phyloP scores from a whole-genome alignment of 2,113 vertebrate species.

The Barnardius zonarius region DNA sequence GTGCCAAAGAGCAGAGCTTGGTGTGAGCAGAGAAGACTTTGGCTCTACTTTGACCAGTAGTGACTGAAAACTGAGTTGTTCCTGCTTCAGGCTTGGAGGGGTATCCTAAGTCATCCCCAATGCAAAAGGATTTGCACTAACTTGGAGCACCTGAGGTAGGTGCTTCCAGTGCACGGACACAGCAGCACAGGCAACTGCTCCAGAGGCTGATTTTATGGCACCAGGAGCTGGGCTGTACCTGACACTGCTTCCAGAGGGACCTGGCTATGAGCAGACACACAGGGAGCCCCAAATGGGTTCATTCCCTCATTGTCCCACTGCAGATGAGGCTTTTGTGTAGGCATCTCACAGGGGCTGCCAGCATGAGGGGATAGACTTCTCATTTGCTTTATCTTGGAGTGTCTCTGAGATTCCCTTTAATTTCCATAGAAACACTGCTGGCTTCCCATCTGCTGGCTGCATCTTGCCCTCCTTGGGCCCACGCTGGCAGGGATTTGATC shows the following conservation, averaged over 20 bases:
- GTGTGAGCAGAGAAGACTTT: background rate
- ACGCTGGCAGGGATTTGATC: background rate
- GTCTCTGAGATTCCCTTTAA: background rate
- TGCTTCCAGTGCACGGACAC: background rate
- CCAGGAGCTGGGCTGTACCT: background rate
- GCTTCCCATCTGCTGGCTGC: background rate
- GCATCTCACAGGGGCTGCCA: background rate
- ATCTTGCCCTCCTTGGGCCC: background rate
- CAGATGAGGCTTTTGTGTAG: background rate
- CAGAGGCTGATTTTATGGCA: background rate
- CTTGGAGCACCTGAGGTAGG: background rate
- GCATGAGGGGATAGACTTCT: background rate
- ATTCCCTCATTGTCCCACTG: accelerated
- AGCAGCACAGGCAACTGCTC: background rate
- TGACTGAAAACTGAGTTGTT: background rate
- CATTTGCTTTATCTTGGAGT: background rate
- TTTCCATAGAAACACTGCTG: slow-evolving; percentile 36
- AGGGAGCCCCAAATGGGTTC: background rate
- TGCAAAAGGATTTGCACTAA: background rate
- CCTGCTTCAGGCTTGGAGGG: background rate
- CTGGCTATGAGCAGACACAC: background rate
- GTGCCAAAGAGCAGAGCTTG: background rate
- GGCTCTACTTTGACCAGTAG: background rate
- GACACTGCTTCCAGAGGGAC: background rate
- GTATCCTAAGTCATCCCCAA: background rate